These are phyloP conservation scores for Neomicropteryx cornuta DNA, from an alignment of 1,140 invertebrate species.

Conservation along the genomic window DNA sequence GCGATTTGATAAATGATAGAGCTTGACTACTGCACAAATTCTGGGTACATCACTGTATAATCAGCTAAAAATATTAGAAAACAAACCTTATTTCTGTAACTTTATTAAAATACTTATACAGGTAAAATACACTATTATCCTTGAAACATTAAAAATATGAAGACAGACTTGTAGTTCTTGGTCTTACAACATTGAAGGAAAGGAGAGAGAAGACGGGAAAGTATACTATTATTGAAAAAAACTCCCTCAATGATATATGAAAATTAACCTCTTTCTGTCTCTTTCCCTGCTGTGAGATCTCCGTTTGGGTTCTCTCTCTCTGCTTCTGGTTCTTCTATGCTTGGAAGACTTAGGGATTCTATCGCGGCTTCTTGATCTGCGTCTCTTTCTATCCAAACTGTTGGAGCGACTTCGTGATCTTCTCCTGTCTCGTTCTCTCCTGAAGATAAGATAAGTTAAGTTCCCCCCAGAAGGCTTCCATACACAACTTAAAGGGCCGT, in stretches of 20 bases:
- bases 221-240: conserved; percentile 7
- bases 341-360: conserved; percentile 37
- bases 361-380: conserved; percentile 51
- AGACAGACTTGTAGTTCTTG: conserved; percentile 8
- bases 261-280: conserved; percentile 17
- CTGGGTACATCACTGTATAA: no score
- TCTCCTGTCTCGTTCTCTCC: conserved; percentile 27
- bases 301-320: conserved; percentile 36
- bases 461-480: no score
- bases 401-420: conserved; percentile 39
- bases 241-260: conserved; percentile 9
- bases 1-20: no score
- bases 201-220: neutral
- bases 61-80: no score
- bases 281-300: conserved; percentile 33
- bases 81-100: no score
- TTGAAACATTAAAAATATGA: conserved; percentile 22
- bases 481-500: no score
- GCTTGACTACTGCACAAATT: no score
- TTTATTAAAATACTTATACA: no score
- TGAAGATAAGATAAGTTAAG: no score
- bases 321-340: conserved; percentile 31
- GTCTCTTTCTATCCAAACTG: conserved; percentile 47
- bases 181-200: conserved; percentile 7
- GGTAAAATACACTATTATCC: no score